These are phyloP conservation scores for Muscicapa striata DNA, from an alignment of 2,797 vertebrate species.

Conservation along the genomic window DNA sequence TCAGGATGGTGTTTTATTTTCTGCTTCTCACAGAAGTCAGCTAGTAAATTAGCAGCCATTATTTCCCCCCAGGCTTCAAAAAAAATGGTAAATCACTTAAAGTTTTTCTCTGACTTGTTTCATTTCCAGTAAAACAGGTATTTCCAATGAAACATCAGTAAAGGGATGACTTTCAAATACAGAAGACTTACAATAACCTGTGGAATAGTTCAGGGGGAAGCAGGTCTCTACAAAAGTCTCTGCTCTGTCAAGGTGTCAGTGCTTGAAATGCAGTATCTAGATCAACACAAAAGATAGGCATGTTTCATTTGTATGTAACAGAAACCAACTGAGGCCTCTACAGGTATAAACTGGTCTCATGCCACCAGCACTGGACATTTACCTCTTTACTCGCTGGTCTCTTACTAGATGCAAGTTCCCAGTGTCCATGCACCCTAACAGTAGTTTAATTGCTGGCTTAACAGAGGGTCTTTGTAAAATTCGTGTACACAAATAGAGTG, in stretches of 20 bases:
- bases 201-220: background rate
- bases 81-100: background rate
- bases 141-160: background rate
- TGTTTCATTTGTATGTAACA: background rate
- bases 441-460: conserved; percentile 2
- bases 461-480: background rate
- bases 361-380: background rate
- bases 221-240: background rate
- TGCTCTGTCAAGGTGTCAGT: background rate
- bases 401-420: background rate
- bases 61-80: background rate
- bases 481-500: background rate
- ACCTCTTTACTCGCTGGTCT: background rate
- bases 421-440: background rate
- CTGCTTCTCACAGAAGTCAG: background rate
- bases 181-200: background rate
- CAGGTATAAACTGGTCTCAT: background rate
- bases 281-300: background rate
- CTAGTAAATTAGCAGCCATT: background rate
- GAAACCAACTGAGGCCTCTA: background rate
- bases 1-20: background rate
- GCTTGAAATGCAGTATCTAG: background rate
- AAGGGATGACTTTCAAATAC: background rate
- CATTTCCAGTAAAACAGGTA: background rate
- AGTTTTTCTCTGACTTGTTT: conserved; percentile 7